Percentiles rank a stretch among this genome's conserved stretches.
Evolutionary conservation across 2,888 invertebrate species (phyloP).

Genomic region (Pseudanteris insignis): DNA sequence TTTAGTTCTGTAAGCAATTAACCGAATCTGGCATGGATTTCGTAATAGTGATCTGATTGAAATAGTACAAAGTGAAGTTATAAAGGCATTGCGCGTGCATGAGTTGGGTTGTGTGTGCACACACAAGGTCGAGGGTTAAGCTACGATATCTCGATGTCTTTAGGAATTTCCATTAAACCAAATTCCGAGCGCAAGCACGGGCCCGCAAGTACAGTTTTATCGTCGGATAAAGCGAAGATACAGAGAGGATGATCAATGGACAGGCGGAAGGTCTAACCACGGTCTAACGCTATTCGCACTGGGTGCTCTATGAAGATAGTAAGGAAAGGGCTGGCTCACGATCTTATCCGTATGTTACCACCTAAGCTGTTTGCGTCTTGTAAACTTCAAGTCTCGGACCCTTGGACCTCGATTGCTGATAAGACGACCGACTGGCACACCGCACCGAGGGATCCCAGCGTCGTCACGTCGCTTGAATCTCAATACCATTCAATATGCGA

Average conservation of each 20-base stretch:
- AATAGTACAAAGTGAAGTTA: slow-evolving; percentile 46
- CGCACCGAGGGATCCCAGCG: slow-evolving; percentile 47
- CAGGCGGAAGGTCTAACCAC: slow-evolving; percentile 52
- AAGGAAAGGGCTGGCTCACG: slow-evolving; percentile 47
- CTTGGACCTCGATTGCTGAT: slow-evolving; percentile 52
- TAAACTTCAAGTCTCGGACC: slow-evolving; percentile 54
- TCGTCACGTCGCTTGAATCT: slow-evolving; percentile 37
- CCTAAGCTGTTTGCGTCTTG: slow-evolving; percentile 65
- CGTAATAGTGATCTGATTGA: slow-evolving; percentile 40
- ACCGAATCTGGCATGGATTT: slow-evolving; percentile 31
- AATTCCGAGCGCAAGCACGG: slow-evolving; percentile 46
- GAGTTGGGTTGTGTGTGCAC: slow-evolving; percentile 39
- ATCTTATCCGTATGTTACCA: slow-evolving; percentile 62
- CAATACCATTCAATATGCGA: slow-evolving; percentile 57
- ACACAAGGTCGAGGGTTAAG: slow-evolving; percentile 48
- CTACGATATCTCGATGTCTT: slow-evolving; percentile 51
- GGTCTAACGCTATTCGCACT: slow-evolving; percentile 53
- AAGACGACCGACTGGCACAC: slow-evolving; percentile 49
- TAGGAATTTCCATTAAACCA: slow-evolving; percentile 53
- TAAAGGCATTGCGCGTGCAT: slow-evolving; percentile 44
- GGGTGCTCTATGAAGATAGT: slow-evolving; percentile 54
- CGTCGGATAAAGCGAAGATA: slow-evolving; percentile 48
- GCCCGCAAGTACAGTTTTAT: slow-evolving; percentile 49
- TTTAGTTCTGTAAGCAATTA: slow-evolving; percentile 35
- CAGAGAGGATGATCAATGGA: slow-evolving; percentile 48